Evolutionary conservation across 2,888 invertebrate species (phyloP).

Genomic region (Amblyjoppa fuscipennis): DNA sequence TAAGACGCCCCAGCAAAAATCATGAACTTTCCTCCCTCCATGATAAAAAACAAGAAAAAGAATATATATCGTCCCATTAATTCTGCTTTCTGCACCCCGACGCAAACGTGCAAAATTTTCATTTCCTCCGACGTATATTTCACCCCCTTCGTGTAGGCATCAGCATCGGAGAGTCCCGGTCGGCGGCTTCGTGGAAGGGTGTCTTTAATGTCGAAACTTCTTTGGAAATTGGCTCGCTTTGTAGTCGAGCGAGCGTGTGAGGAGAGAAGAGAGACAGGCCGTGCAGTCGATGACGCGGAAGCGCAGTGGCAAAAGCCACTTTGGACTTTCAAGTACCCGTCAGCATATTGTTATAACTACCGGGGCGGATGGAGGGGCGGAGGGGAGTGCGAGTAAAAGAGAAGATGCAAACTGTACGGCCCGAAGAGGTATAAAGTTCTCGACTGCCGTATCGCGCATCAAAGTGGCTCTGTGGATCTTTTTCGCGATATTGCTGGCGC

Average conservation of each 20-base stretch:
- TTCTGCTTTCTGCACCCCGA: not conserved
- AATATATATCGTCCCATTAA: not conserved
- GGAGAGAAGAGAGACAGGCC: not conserved
- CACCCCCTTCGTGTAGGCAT: not conserved
- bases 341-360: conserved; percentile 59
- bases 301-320: conserved; percentile 48
- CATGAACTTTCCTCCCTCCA: not conserved
- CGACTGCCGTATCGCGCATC: conserved; percentile 43
- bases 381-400: conserved; percentile 2
- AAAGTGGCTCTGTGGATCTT: conserved; percentile 58
- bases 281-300: not conserved
- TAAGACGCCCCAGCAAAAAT: not conserved
- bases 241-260: not conserved
- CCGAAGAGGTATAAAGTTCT: conserved; percentile 29
- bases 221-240: conserved; percentile 42
- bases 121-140: not conserved
- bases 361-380: not conserved
- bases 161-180: not conserved
- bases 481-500: conserved; percentile 41
- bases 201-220: conserved; percentile 55
- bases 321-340: conserved; percentile 54
- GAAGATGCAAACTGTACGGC: conserved; percentile 7
- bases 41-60: not conserved
- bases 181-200: not conserved
- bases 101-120: not conserved